phyloP scores from a whole-genome alignment of 2,888 invertebrate species.

The Eulithis testata region DNA sequence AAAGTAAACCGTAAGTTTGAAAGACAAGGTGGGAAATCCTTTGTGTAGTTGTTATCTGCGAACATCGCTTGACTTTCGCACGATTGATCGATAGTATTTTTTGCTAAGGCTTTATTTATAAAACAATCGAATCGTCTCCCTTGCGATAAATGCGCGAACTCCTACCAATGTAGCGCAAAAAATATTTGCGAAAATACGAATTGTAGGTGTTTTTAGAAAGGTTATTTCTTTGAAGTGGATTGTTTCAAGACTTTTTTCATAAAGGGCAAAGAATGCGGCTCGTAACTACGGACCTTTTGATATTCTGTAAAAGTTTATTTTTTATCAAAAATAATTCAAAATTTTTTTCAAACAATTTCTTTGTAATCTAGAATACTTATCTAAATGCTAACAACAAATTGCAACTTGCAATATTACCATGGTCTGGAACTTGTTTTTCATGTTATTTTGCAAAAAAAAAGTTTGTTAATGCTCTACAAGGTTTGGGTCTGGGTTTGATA shows the following conservation, averaged over 20 bases:
- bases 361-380: no score
- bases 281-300: background rate
- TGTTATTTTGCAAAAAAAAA: no score
- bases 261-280: slow-evolving; percentile 17
- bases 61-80: slow-evolving; percentile 80
- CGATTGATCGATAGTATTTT: slow-evolving; percentile 85
- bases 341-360: no score
- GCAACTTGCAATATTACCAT: no score
- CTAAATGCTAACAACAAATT: no score
- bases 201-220: slow-evolving; percentile 23
- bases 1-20: slow-evolving; percentile 33
- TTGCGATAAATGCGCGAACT: slow-evolving; percentile 74
- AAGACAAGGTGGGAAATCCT: slow-evolving; percentile 47
- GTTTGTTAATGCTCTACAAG: no score
- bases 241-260: slow-evolving; percentile 30
- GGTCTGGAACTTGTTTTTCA: no score
- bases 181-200: slow-evolving; percentile 48
- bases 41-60: slow-evolving; percentile 58
- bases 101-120: slow-evolving; percentile 82
- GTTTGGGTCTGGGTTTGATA: no score
- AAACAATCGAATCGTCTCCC: slow-evolving; percentile 80
- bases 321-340: background rate
- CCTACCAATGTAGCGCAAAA: slow-evolving; percentile 65
- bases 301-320: background rate
- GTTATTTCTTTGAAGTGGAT: slow-evolving; percentile 29